Percentiles rank a stretch among this genome's conserved stretches.
phyloP scores from a whole-genome alignment of 2,888 invertebrate species.

The Acrobasis consociella region DNA sequence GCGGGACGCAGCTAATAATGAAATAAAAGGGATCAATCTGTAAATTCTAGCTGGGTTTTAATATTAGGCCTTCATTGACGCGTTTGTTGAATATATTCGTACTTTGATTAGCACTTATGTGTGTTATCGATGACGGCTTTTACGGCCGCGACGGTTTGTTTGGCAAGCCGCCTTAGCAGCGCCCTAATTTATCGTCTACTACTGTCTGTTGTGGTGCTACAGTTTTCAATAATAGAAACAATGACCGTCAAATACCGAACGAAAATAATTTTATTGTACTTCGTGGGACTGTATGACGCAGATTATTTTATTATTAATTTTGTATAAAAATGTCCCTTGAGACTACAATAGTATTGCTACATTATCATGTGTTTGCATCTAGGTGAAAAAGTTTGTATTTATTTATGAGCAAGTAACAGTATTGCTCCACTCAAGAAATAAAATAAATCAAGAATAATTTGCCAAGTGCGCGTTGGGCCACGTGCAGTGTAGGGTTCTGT shows the following conservation, averaged over 20 bases:
- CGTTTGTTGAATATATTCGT: too few species aligned
- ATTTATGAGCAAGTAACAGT: not conserved
- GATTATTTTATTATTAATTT: not conserved
- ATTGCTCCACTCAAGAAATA: not conserved
- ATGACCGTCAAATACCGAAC: slow-evolving; percentile 46
- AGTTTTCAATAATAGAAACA: slow-evolving; percentile 21
- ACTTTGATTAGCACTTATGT: not conserved
- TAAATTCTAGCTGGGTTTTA: too few species aligned
- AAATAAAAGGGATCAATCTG: too few species aligned
- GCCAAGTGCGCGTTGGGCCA: too few species aligned
- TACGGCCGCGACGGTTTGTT: slow-evolving; percentile 50
- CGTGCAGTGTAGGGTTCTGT: too few species aligned
- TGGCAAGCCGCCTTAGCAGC: slow-evolving; percentile 23
- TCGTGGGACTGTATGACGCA: slow-evolving; percentile 8
- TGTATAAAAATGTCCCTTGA: too few species aligned
- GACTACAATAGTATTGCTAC: too few species aligned
- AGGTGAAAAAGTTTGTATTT: too few species aligned
- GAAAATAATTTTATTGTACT: slow-evolving; percentile 16
- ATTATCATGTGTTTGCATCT: too few species aligned
- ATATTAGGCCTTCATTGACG: too few species aligned
- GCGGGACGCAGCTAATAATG: too few species aligned
- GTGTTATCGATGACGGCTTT: not conserved
- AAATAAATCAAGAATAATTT: not conserved
- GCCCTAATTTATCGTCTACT: slow-evolving; percentile 15
- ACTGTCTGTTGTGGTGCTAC: slow-evolving; percentile 9